Evolutionary conservation across 2,113 vertebrate genomes (phyloP), one percentile per base, ranked within the genome.

Genomic region (Azemiops feae): DNA sequence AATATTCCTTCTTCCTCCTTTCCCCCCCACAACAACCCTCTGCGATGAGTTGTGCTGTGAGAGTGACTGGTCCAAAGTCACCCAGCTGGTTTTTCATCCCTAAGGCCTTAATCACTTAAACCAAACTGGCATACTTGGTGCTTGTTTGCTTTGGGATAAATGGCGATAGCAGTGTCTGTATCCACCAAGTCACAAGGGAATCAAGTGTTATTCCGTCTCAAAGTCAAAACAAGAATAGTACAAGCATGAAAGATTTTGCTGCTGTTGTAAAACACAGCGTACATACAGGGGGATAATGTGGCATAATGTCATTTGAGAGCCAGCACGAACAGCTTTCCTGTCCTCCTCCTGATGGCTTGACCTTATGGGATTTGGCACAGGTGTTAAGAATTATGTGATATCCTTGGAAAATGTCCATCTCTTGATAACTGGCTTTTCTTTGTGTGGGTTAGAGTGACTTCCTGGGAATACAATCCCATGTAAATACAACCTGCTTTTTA

Each of bases 391-490:
- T 20, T 64, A 90, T 91, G 74, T 50, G 60, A 87, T 93, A 94
- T 16, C 87, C 52, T 94, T 45, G 87, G 90, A n/a, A 91, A 91
- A 93, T n/a, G 57, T 74, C 50, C 53, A 52, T 74, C 88, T 27
- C 55, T 74, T 87, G 88, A 86, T 90, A 87, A 89, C 45, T 52
- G 30, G 22, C 45, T 90, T 81, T 85, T 93, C 74, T 86, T 34
- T 86, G 8, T 86, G 12, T 93, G 55, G 8, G 30, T 52, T n/a
- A 50, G 57, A 58, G 25, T 20, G 11, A n/a, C n/a, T 50, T 34
- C n/a, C 55, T 34, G 34, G 53, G 10, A 69, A 69, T 69, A 34
- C 89, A 91, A 27, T 47, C 45, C 39, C 9, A 39, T 39, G n/a
- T 27, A 88, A 53, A 60, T 27, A 88, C 27, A 50, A 57, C 55